A percentile compares a stretch with the other conserved stretches of the same genome.
phyloP scores from a whole-genome alignment of 1,140 invertebrate species.

The Harpegnathos saltator region DNA sequence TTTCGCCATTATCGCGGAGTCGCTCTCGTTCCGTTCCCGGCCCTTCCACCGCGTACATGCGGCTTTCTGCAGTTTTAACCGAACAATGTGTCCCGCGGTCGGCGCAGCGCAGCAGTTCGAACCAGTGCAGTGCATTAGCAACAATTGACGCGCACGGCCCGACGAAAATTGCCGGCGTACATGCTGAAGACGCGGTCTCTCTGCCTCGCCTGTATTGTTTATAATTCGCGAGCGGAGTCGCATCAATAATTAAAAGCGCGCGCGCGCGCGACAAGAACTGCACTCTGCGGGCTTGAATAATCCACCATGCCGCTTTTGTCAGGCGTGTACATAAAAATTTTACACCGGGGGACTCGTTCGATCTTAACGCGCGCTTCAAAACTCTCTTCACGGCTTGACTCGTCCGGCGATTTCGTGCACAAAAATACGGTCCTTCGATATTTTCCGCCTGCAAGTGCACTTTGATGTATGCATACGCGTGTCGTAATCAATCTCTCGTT shows the following conservation, averaged over 20 bases:
- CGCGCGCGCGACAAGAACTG: no score
- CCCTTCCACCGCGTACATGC: constrained; percentile 16
- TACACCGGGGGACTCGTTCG: not conserved
- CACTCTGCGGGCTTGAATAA: no score
- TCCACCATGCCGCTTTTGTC: no score
- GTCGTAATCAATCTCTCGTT: constrained; percentile 35
- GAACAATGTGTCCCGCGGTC: constrained; percentile 44
- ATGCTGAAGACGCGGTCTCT: not conserved
- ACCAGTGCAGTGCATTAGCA: constrained; percentile 33
- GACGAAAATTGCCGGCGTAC: constrained; percentile 1
- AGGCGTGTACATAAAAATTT: no score
- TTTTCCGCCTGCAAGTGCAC: constrained; percentile 10
- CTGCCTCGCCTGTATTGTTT: constrained; percentile 6
- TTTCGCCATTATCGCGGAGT: constrained; percentile 42
- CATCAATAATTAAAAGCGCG: not conserved
- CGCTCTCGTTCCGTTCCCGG: not conserved
- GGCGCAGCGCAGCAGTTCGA: not conserved
- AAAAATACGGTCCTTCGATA: not conserved
- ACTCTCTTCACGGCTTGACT: no score
- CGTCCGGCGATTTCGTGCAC: no score
- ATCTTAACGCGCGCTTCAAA: constrained; percentile 21
- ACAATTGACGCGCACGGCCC: constrained; percentile 27
- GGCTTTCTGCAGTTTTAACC: constrained; percentile 42
- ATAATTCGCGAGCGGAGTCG: not conserved
- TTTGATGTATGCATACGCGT: constrained; percentile 10